A percentile compares a stretch with the other conserved stretches of the same genome.
These are phyloP conservation scores for Sciurus niger DNA, from an alignment of 2,113 vertebrate genomes.

Conservation along the genomic window DNA sequence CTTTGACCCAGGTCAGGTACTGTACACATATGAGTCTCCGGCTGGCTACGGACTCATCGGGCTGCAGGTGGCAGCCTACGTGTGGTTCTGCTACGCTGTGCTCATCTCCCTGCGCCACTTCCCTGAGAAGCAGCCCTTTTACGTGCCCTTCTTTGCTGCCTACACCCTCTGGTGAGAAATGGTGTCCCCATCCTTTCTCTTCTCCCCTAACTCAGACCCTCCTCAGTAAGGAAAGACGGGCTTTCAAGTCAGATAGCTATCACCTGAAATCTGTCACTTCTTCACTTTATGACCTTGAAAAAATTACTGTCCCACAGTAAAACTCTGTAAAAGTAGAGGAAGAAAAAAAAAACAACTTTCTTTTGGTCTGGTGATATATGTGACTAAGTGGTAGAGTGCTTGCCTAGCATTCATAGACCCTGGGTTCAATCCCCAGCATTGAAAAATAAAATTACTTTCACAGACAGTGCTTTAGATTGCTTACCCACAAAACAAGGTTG, in stretches of 20 bases:
- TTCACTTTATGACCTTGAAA: not conserved
- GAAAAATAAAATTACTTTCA: not conserved
- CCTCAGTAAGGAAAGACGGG: not conserved
- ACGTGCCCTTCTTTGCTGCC: constrained; percentile 95
- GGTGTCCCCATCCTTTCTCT: not conserved
- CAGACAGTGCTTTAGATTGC: not conserved
- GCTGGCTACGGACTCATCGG: constrained; percentile 95
- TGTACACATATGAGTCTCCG: constrained; percentile 95
- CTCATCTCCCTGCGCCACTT: constrained; percentile 95
- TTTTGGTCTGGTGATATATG: not conserved
- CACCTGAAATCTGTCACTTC: not conserved
- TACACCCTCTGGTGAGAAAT: constrained; percentile 95
- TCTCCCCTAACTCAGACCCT: constrained; percentile 41
- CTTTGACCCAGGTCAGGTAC: constrained; percentile 95
- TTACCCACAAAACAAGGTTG: not conserved
- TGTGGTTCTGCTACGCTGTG: constrained; percentile 97
- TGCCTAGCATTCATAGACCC: not conserved
- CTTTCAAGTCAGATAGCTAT: constrained; percentile 2
- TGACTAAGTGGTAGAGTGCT: not conserved
- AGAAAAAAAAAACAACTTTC: not conserved
- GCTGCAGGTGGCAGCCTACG: constrained; percentile 95
- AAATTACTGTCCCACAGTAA: constrained; percentile 2
- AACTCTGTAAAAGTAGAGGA: not conserved
- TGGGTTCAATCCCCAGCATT: not conserved
- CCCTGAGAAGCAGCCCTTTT: constrained; percentile 96